Conservation (phyloP, 2,113 vertebrate species). For the Chrysemys picta region DNA sequence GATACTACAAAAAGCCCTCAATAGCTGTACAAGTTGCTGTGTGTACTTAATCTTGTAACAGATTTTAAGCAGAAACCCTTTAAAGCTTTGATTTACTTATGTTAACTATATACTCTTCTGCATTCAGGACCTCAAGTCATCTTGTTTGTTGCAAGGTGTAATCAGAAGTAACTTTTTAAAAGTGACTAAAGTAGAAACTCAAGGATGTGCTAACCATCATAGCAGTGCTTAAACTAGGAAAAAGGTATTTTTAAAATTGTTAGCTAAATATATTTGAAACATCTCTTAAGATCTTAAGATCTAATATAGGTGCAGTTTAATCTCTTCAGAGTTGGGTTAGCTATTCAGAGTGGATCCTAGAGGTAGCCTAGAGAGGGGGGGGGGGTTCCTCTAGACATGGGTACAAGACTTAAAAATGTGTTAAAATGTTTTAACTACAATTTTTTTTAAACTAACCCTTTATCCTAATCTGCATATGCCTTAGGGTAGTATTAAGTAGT, state of each 20-base stretch:
- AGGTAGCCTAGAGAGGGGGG: neutral
- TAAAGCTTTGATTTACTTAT: neutral
- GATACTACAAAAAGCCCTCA: neutral
- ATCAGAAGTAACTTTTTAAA: neutral
- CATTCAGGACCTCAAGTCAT: rapidly evolving
- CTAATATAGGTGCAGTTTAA: neutral
- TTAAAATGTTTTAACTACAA: neutral
- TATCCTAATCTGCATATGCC: neutral
- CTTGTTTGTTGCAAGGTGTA: neutral
- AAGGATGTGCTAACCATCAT: neutral
- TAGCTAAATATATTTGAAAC: neutral
- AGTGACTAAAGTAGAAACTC: neutral
- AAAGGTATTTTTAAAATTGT: neutral
- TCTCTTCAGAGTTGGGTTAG: neutral
- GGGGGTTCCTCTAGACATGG: neutral
- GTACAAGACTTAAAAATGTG: neutral
- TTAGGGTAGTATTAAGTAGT: neutral
- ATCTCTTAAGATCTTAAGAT: neutral
- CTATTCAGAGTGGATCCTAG: neutral
- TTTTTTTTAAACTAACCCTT: neutral
- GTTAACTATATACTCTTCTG: neutral
- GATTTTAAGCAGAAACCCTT: neutral
- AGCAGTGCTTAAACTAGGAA: neutral
- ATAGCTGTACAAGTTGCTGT: neutral
- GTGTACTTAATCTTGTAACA: rapidly evolving